Evolutionary conservation across 2,113 vertebrate species (phyloP).

Genomic region (Sula dactylatra): DNA sequence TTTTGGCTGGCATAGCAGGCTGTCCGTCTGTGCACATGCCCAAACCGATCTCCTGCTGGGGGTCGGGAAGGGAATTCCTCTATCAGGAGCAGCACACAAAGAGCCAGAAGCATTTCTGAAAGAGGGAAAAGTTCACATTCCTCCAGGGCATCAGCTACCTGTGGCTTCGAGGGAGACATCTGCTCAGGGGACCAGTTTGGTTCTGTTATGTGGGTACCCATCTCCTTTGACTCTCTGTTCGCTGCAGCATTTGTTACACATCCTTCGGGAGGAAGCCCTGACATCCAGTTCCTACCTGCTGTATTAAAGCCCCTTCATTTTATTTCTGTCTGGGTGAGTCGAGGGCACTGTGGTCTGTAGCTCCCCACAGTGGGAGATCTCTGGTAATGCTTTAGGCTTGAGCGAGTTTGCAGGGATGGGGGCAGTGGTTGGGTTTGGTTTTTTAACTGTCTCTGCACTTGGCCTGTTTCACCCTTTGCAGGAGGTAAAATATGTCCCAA

Average conservation of each 20-base stretch:
- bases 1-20: slow-evolving; percentile 41
- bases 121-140: slow-evolving; percentile 2
- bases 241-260: neutral
- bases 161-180: neutral
- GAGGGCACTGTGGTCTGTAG: slow-evolving; percentile 58
- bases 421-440: neutral
- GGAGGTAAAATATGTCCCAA: slow-evolving; percentile 48
- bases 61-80: neutral
- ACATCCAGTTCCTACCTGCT: neutral
- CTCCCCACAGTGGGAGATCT: slow-evolving; percentile 66
- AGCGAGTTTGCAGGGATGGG: neutral
- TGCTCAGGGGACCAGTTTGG: neutral
- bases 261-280: neutral
- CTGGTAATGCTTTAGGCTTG: slow-evolving; percentile 42
- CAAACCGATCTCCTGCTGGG: slow-evolving; percentile 17
- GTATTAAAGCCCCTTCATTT: neutral
- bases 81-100: neutral
- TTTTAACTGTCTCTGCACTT: neutral
- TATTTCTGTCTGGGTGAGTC: neutral
- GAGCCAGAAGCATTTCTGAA: neutral
- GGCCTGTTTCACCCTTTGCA: slow-evolving; percentile 22
- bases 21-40: slow-evolving; percentile 23
- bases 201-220: neutral
- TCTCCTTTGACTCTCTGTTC: neutral
- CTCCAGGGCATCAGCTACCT: slow-evolving; percentile 7